Percentiles rank a stretch among this genome's conserved stretches.
Evolutionary conservation across 2,797 vertebrate species (phyloP).

Genomic region (Lophius americanus): DNA sequence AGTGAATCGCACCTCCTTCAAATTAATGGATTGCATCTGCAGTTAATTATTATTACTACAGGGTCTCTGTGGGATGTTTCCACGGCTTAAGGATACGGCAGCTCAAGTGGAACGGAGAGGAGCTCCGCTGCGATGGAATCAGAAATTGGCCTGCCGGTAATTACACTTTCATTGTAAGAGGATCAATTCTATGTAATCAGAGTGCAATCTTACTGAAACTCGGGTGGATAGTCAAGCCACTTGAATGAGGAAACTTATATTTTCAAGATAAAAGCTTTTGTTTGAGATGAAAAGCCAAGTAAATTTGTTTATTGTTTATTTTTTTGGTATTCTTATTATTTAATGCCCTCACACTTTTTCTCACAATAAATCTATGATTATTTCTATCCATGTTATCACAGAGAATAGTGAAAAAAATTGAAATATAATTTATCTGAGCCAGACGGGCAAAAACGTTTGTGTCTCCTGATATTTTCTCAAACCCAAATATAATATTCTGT

Average conservation of each 20-base stretch:
- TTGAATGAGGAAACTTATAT: slow-evolving; percentile 51
- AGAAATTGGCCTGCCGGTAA: slow-evolving; percentile 61
- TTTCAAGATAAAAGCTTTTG: no score
- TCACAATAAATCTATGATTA: no score
- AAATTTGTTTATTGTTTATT: not conserved
- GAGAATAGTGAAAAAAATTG: no score
- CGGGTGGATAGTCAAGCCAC: slow-evolving; percentile 47
- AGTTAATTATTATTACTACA: slow-evolving; percentile 80
- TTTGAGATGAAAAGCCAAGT: not conserved
- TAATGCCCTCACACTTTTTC: no score
- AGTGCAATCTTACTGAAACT: slow-evolving; percentile 53
- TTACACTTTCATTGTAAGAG: slow-evolving; percentile 69
- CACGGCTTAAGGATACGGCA: slow-evolving; percentile 68
- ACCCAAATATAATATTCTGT: no score
- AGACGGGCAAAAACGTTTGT: no score
- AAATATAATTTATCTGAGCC: no score
- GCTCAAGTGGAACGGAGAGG: slow-evolving; percentile 55
- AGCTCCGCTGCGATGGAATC: slow-evolving; percentile 47
- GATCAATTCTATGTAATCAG: slow-evolving; percentile 71
- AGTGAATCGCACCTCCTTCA: slow-evolving; percentile 67
- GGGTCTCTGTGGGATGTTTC: slow-evolving; percentile 72
- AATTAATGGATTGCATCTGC: slow-evolving; percentile 78
- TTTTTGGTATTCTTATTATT: no score
- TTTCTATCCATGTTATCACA: no score
- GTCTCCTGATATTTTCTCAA: no score